Base-by-base conservation (phyloP, 2,113 vertebrate species). In the Anseranas semipalmata region DNA sequence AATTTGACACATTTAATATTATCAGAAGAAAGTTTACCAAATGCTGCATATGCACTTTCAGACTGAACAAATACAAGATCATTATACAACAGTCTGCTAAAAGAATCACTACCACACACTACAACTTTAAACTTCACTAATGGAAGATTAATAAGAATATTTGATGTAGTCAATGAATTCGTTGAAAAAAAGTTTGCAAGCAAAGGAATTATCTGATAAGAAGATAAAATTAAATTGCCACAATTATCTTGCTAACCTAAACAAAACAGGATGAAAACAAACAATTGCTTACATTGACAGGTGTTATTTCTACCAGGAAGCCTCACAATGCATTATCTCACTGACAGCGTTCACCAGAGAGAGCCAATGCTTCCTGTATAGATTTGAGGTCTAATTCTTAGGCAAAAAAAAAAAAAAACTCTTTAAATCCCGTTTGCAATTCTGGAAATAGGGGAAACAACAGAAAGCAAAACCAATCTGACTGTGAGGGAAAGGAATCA, bases 11-110 rank as follows among this genome's bases (percentile, higher is more conserved):
- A 66, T 79, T 60, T 72, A 74, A 32, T 32, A 74, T 30, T 56
- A 86, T 39, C 78, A 52, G 94, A 87, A 95, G 75, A 77, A 87
- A 75, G 62, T 71, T 50, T 91, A 75, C 65, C 75, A 77, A 76
- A 89, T 37, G 41, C 55, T 5, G 43, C 20, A 68, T 25, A 16
- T 46, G 32, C 22, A 39, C 74, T 88, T 76, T 90, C 70, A 83
- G 65, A 74, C 77, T 85, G 79, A 90, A 80, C 78, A 86, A 90
- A 84, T 88, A 45, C 46, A 81, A 75, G 52, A 70, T 37, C 18
- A 2, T 28, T n/a, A n/a, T n/a, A n/a, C n/a, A 70, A 53, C 6
- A 39, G 45, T 32, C 63, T 72, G 53, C 53, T 73, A 79, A 62
- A 77, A 84, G 55, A 89, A 67, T 39, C 12, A 55, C 52, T 55